phyloP scores from a whole-genome alignment of 1,140 invertebrate genomes.

The Gonatopus flavifemur region DNA sequence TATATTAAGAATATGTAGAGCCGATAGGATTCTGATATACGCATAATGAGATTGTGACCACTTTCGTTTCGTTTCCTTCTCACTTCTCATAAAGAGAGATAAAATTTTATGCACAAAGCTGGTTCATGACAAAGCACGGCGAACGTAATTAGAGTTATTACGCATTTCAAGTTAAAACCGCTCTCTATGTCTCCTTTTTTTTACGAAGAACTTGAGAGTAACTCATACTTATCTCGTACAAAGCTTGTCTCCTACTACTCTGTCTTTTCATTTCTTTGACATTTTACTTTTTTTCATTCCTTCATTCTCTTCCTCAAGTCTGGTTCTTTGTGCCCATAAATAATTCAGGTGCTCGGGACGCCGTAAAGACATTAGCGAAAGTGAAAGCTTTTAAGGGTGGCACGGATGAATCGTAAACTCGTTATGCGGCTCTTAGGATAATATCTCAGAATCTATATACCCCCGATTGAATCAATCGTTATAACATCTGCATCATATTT shows the following conservation, averaged over 20 bases:
- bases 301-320: constrained; percentile 14
- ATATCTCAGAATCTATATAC: constrained; percentile 27
- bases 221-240: constrained; percentile 23
- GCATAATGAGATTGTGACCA: too few relatives aligned
- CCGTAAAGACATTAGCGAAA: constrained; percentile 36
- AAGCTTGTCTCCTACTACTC: constrained; percentile 6
- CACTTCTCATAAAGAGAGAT: too few relatives aligned
- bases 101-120: constrained; percentile 5
- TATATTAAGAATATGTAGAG: too few relatives aligned
- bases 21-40: too few relatives aligned
- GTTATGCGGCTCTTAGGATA: constrained; percentile 27
- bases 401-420: constrained; percentile 26
- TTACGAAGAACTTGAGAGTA: constrained; percentile 31
- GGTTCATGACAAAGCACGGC: constrained; percentile 26
- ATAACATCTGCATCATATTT: neutral
- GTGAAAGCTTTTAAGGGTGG: constrained; percentile 32
- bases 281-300: neutral
- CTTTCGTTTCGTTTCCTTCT: too few relatives aligned
- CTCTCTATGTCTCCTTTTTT: too few relatives aligned
- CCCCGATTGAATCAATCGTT: neutral
- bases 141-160: constrained; percentile 26
- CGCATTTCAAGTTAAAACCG: constrained; percentile 9
- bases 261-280: neutral
- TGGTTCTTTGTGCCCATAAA: constrained; percentile 32
- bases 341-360: constrained; percentile 34